A percentile compares a stretch with the other conserved stretches of the same genome.
phyloP scores from a whole-genome alignment of 2,888 invertebrate species.

The Villa cingulata region DNA sequence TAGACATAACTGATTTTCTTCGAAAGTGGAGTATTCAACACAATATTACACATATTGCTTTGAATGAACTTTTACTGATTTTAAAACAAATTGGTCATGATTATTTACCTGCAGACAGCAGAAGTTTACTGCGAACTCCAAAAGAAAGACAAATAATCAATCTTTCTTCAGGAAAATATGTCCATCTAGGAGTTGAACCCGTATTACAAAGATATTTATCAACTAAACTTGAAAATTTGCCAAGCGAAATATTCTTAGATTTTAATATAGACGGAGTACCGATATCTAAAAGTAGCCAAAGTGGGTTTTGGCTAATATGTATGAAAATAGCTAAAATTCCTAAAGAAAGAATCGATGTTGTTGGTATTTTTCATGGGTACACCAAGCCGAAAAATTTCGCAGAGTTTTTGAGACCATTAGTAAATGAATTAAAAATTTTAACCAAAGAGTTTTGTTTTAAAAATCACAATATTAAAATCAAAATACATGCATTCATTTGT shows the following conservation, averaged over 20 bases:
- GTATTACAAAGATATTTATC: background rate
- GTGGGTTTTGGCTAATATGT: conserved; percentile 5
- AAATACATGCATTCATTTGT: conserved; percentile 7
- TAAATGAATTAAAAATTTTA: conserved; percentile 8
- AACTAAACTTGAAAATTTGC: background rate
- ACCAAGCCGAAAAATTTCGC: background rate
- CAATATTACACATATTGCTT: no score
- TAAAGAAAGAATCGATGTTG: no score
- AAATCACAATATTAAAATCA: conserved; percentile 2
- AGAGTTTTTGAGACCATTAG: no score
- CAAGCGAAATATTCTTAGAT: background rate
- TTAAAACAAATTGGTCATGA: no score
- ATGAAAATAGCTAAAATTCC: background rate
- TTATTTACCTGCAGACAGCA: background rate
- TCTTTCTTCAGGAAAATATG: background rate
- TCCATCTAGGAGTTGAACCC: background rate
- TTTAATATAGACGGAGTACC: no score
- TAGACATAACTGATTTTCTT: no score
- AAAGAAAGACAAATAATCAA: background rate
- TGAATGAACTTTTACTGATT: no score
- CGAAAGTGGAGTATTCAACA: no score
- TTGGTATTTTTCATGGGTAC: no score
- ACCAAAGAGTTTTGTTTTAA: conserved; percentile 4
- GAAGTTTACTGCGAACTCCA: background rate
- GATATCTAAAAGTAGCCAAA: no score